These are phyloP conservation scores for Plemyria rubiginata DNA, from an alignment of 2,888 invertebrate species.

Conservation along the genomic window DNA sequence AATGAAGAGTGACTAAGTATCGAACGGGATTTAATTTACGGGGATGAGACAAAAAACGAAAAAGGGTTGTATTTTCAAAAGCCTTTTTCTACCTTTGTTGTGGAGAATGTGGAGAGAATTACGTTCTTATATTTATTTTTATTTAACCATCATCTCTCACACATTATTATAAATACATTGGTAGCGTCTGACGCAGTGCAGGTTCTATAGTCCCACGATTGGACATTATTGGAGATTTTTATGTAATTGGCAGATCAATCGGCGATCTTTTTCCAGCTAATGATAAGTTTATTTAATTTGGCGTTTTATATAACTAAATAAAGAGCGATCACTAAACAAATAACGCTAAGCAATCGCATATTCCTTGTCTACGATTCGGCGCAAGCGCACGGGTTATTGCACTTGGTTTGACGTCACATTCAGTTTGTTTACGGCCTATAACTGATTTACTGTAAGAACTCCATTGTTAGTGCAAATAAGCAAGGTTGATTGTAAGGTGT, in stretches of 20 bases:
- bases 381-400: slow-evolving; percentile 29
- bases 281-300: no score
- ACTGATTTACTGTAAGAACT: slow-evolving; percentile 20
- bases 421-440: slow-evolving; percentile 31
- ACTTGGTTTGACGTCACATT: slow-evolving; percentile 31
- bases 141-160: no score
- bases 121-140: no score
- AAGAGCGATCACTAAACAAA: neutral
- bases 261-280: no score
- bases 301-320: no score
- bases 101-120: slow-evolving; percentile 2
- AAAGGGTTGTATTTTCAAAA: slow-evolving; percentile 27
- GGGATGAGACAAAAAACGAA: slow-evolving; percentile 37
- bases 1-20: slow-evolving; percentile 50
- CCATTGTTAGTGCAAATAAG: slow-evolving; percentile 34
- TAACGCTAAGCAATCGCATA: neutral
- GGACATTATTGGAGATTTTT: neutral
- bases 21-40: slow-evolving; percentile 44
- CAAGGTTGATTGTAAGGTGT: slow-evolving; percentile 20
- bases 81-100: slow-evolving; percentile 17
- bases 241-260: no score
- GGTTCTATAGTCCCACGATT: neutral
- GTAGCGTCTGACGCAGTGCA: neutral
- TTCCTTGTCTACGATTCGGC: slow-evolving; percentile 5
- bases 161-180: no score